Evolutionary conservation across 2,113 vertebrate genomes (phyloP), one percentile per base, ranked within the genome.

Genomic region (Redunca redunca): DNA sequence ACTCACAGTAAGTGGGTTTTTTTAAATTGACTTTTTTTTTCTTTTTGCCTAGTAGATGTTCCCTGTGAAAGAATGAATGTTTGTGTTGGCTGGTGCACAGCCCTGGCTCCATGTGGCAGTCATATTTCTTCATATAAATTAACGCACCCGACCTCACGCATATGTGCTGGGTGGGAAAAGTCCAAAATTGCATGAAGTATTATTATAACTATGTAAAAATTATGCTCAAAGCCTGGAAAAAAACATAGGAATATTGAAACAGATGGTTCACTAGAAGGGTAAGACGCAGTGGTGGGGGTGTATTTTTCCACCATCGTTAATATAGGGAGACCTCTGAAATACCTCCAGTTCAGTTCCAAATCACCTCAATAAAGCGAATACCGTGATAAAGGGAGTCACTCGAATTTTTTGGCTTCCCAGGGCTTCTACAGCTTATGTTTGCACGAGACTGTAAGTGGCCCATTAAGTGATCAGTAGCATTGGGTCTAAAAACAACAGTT

Each of bases 371-470:
- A 26, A 36, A 15, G 81, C 21, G 19, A 83, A 9, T 26, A 26
- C 55, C 12, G 0, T 25, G 52, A 55, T 15, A 5, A 36, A 83
- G 52, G 8, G 21, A 55, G 33, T 9, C 81, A 5, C 33, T 9
- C 2, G 1, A 36, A 5, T 5, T 9, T 36, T 40, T 3, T 15
- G 33, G 80, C 50, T 53, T 82, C 50, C 80, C 50, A 4, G 30
- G 50, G 52, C 81, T 55, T 55, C n/a, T 36, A 5, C 7, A 83
- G n/a, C 21, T 5, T 26, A 9, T 15, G 33, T 14, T 25, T 14
- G 3, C 21, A 40, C 0, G 7, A 55, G 33, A 1, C 21, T 14
- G 21, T 5, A 26, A 26, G 25, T 1, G 16, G 7, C 1, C 33
- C 21, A 8, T 53, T 14, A n/a, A 82, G 3, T 2, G 2, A 0